phyloP scores from a whole-genome alignment of 1,140 invertebrate species.

The Euglossa dilemma region DNA sequence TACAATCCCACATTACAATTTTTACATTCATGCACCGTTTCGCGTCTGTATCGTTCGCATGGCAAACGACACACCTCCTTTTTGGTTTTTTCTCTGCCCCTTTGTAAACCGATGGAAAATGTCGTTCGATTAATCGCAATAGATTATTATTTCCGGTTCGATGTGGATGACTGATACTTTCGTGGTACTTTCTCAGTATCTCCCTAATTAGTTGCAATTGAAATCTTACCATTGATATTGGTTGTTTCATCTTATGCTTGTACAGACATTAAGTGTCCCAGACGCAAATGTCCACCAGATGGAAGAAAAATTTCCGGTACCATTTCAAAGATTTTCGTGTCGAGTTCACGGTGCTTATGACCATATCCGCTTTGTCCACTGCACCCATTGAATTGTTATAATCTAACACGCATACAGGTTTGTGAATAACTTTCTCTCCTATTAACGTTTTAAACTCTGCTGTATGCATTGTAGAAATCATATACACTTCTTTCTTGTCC shows the following conservation, averaged over 20 bases:
- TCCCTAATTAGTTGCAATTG: constrained; percentile 45
- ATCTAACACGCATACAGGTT: constrained; percentile 74
- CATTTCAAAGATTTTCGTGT: no score
- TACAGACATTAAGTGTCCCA: constrained; percentile 53
- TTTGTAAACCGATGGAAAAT: no score
- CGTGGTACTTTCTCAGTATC: neutral
- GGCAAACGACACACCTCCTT: constrained; percentile 1
- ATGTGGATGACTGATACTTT: no score
- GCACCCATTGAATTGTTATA: constrained; percentile 77
- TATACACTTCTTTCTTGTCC: neutral
- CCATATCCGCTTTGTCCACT: constrained; percentile 75
- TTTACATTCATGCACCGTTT: no score
- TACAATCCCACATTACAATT: no score
- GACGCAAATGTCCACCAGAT: constrained; percentile 62
- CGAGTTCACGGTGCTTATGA: constrained; percentile 52
- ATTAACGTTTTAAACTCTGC: constrained; percentile 45
- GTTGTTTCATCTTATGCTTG: constrained; percentile 38
- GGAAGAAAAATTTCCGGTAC: constrained; percentile 20
- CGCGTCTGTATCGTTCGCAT: neutral
- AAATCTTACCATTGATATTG: constrained; percentile 46
- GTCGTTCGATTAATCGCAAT: no score
- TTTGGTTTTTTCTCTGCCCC: constrained; percentile 7
- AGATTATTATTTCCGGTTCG: no score
- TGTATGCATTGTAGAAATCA: constrained; percentile 47
- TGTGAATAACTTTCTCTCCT: constrained; percentile 51